Evolutionary conservation across 37 sponge, comb jelly and placozoan species (phyloP).

Genomic region (Aplysina aerophoba): DNA sequence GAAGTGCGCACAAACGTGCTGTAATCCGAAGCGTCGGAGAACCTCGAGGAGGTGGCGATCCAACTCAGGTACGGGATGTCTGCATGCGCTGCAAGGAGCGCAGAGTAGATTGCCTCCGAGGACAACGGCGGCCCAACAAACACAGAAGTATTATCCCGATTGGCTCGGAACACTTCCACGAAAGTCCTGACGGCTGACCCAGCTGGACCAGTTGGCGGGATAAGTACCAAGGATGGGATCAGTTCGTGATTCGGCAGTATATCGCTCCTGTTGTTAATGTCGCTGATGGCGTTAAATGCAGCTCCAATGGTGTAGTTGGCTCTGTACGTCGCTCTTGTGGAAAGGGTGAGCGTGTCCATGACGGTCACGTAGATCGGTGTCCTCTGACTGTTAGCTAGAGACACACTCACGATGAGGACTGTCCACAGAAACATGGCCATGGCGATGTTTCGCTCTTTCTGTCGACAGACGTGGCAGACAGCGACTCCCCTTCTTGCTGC

Average conservation of each 20-base stretch:
- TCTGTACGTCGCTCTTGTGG: background rate
- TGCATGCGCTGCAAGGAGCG: background rate
- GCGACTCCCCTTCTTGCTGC: too few species aligned
- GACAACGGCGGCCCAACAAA: conserved; percentile 5
- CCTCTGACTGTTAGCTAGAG: background rate
- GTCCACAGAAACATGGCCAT: too few species aligned
- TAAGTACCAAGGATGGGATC: background rate
- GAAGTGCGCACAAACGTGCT: conserved; percentile 8
- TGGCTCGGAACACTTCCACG: background rate
- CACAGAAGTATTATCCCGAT: background rate
- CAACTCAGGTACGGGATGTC: background rate
- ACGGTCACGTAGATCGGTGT: background rate
- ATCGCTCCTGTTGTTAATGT: conserved; percentile 13
- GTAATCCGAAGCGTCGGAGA: background rate
- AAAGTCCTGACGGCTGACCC: background rate
- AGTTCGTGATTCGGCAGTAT: conserved; percentile 18
- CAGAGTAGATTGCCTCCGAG: background rate
- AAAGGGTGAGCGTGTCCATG: background rate
- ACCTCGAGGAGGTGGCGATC: conserved; percentile 14
- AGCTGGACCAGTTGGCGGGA: background rate
- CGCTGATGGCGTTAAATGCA: background rate
- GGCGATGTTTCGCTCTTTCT: too few species aligned
- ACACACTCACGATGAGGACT: too few species aligned
- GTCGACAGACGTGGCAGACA: too few species aligned
- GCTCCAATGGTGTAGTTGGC: background rate